Base-by-base conservation (phyloP, 2,797 vertebrate species). In the Acrossocheilus fasciatus region DNA sequence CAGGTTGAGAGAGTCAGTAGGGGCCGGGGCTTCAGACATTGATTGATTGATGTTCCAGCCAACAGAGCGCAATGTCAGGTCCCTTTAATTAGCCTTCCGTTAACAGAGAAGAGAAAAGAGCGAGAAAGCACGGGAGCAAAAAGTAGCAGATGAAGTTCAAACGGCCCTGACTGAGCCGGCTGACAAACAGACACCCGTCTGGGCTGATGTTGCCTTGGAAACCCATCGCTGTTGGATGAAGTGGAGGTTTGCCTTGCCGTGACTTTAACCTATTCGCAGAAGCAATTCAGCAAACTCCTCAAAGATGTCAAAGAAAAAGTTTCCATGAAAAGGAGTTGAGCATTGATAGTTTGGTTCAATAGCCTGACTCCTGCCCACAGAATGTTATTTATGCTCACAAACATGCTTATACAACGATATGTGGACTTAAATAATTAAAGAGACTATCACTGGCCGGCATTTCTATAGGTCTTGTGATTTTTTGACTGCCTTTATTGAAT, bases 21-120 rank as follows among this genome's bases (percentile, higher is more conserved):
- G 88, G 88, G 89, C 89, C 85, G 41, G 62, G 30, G 80, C 90
- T 39, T 88, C 89, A 92, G 94, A 95, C 93, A 93, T 91, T 94
- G 92, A 95, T 95, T 95, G 95, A 96, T 95, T 93, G 94, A 94
- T 93, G 93, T 93, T 93, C 90, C 90, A 81, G 92, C 90, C 92
- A 93, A 94, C 93, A 92, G 92, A 88, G 82, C 90, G 83, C 91
- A 89, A 91, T 91, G 91, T 95, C 93, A 92, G 93, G 92, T 93
- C 92, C 93, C 91, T 93, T 92, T 95, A 95, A 95, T 95, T 95
- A 95, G 93, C 93, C 52, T 76, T 76, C 73, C 30, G 34, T 64
- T 81, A 62, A 85, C 45, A 18, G 81, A 75, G 45, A 82, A 85
- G 30, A 78, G 87, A 82, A 83, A 88, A 39, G 82, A 83, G 83